Conservation (phyloP, 2,113 vertebrate species). For the Orientallactaga bullata region DNA sequence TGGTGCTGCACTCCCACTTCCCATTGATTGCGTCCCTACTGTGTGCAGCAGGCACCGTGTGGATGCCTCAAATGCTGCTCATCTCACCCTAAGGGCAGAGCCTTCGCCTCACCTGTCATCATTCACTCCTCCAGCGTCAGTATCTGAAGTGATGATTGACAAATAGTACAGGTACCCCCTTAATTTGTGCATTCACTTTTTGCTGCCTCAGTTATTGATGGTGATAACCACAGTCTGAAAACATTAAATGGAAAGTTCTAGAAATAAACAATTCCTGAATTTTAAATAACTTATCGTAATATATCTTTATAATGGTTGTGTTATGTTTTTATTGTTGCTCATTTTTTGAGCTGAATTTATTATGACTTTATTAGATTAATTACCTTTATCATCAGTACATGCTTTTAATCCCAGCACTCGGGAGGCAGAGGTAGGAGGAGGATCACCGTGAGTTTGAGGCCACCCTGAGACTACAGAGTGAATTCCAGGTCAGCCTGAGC, state of each 20-base stretch:
- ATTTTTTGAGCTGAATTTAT: not conserved
- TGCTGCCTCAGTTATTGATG: not conserved
- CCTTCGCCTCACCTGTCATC: not conserved
- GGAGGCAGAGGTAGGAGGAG: no score
- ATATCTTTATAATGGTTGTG: not conserved
- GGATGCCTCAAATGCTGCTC: not conserved
- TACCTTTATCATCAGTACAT: not conserved
- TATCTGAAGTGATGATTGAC: accelerated
- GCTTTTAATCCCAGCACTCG: no score
- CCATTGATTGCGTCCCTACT: no score
- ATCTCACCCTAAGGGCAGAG: not conserved
- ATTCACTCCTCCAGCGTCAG: accelerated
- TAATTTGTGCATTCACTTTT: not conserved
- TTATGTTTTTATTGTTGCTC: not conserved
- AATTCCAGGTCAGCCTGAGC: no score
- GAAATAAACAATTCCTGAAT: not conserved
- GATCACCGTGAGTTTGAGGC: no score
- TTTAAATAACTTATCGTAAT: not conserved
- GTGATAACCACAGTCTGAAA: not conserved
- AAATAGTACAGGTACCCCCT: not conserved
- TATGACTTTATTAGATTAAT: not conserved
- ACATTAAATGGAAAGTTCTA: not conserved
- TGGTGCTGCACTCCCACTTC: accelerated
- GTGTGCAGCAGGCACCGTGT: not conserved
- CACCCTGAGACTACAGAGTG: no score